Conservation (phyloP, 2,888 invertebrate genomes). For the Gymnosoma rotundatum region DNA sequence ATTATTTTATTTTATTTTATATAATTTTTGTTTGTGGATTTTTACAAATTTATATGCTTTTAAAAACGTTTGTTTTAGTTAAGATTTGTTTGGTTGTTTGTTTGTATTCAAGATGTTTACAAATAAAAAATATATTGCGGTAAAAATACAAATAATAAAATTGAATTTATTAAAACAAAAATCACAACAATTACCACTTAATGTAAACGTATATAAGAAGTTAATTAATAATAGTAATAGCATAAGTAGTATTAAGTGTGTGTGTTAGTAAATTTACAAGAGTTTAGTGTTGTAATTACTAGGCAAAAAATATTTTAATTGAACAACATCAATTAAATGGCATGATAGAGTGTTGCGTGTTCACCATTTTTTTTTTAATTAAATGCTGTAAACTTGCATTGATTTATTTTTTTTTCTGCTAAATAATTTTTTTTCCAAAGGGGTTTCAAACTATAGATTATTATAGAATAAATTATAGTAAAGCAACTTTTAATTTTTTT, state of each 20-base stretch:
- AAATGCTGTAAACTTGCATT: too few species aligned
- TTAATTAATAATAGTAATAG: slow-evolving; percentile 25
- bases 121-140: slow-evolving; percentile 9
- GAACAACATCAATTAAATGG: background rate
- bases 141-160: slow-evolving; percentile 43
- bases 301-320: slow-evolving; percentile 14
- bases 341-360: too few species aligned
- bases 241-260: slow-evolving; percentile 18
- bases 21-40: background rate
- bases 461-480: too few species aligned
- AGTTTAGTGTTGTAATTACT: slow-evolving; percentile 37
- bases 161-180: slow-evolving; percentile 40
- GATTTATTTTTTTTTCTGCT: too few species aligned
- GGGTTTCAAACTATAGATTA: too few species aligned
- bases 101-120: slow-evolving; percentile 28
- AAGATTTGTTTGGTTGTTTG: slow-evolving; percentile 34
- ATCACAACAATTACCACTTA: slow-evolving; percentile 60
- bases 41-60: slow-evolving; percentile 37
- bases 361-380: too few species aligned
- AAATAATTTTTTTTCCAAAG: too few species aligned
- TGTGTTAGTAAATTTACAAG: slow-evolving; percentile 53
- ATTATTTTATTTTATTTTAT: background rate
- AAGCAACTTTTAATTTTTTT: too few species aligned
- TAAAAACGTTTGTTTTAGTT: slow-evolving; percentile 54
- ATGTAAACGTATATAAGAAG: slow-evolving; percentile 27